A percentile compares a stretch with the other conserved stretches of the same genome.
Conservation (phyloP, 2,113 vertebrate genomes). For the Illadopsis cleaveri region DNA sequence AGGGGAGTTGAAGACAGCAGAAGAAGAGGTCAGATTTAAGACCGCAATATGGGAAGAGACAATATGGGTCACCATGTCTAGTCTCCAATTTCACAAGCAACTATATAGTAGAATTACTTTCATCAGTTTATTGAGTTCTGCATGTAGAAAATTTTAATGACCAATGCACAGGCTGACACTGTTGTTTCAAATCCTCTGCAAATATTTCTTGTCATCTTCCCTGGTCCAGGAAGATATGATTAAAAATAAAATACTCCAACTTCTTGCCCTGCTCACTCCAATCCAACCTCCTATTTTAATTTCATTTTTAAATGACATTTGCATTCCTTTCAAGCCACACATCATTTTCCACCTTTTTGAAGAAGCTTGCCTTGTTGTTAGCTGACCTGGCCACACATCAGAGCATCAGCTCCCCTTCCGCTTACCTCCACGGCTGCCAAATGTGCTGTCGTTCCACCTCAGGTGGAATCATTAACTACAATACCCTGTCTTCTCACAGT, state of each 20-base stretch:
- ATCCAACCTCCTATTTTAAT: background rate
- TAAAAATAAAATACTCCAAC: background rate
- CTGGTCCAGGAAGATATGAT: background rate
- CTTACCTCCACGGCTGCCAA: background rate
- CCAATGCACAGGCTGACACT: background rate
- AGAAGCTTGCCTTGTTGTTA: background rate
- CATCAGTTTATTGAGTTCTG: background rate
- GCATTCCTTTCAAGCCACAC: background rate
- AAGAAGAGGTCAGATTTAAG: background rate
- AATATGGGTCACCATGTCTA: background rate
- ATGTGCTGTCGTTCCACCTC: background rate
- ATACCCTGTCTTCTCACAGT: background rate
- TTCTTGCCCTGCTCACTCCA: background rate
- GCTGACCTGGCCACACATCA: background rate
- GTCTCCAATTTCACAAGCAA: background rate
- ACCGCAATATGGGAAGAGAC: background rate
- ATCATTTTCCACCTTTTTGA: background rate
- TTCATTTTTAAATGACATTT: background rate
- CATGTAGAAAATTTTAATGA: background rate
- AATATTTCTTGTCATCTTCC: background rate
- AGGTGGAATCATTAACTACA: constrained; percentile 35
- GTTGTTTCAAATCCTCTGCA: background rate
- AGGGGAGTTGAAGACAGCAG: background rate
- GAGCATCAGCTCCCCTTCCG: background rate
- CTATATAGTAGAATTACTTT: background rate